These are phyloP conservation scores for Harpagus bidentatus DNA, from an alignment of 2,113 vertebrate species.

Conservation along the genomic window DNA sequence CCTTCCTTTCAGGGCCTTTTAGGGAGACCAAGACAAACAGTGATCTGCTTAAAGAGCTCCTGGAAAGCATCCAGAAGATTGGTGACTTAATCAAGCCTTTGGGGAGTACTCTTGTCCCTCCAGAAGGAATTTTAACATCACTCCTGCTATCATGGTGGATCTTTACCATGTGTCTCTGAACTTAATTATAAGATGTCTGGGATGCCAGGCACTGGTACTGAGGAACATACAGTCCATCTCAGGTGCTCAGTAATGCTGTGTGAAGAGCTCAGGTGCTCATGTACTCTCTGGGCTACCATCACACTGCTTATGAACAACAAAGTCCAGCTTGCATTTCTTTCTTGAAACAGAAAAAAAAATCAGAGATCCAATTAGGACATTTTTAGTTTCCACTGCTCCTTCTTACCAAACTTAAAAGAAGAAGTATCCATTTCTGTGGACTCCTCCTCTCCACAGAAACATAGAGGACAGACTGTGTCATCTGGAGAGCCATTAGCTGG, in stretches of 20 bases:
- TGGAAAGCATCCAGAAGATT: neutral
- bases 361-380: neutral
- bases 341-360: neutral
- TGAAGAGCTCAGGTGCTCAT: neutral
- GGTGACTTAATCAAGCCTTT: accelerated
- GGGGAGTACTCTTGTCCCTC: accelerated
- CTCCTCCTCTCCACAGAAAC: neutral
- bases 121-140: neutral
- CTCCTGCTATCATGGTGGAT: neutral
- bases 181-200: neutral
- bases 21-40: neutral
- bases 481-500: neutral
- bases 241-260: neutral
- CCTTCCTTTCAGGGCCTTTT: neutral
- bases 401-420: neutral
- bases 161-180: neutral
- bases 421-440: neutral
- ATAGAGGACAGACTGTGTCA: neutral
- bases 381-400: neutral
- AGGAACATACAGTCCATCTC: neutral
- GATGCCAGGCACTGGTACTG: neutral
- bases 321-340: neutral
- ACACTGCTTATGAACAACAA: neutral
- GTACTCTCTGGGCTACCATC: neutral
- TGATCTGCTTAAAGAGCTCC: neutral